These are phyloP conservation scores for Allolobophora icterica DNA, from an alignment of 2,888 invertebrate genomes.

Conservation along the genomic window DNA sequence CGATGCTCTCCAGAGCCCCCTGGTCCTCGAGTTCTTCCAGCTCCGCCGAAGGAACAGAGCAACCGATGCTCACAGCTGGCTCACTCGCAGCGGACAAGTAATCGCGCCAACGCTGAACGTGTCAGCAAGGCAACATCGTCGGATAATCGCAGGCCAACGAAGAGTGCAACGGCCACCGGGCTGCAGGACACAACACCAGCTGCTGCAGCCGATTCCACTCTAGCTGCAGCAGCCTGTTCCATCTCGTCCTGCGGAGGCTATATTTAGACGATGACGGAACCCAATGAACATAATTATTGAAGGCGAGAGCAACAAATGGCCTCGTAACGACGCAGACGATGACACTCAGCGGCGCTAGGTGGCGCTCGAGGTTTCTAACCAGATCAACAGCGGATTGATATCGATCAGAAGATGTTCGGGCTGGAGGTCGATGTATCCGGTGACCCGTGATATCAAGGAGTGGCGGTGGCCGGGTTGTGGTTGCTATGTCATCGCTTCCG, in stretches of 20 bases:
- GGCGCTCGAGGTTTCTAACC: background rate
- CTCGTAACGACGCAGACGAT: background rate
- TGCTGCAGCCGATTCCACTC: background rate
- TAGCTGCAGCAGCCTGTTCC: background rate
- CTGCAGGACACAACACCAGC: background rate
- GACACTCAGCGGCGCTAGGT: background rate
- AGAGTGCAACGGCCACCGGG: background rate
- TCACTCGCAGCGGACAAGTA: background rate
- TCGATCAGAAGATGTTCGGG: background rate
- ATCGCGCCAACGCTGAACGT: background rate
- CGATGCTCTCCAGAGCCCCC: background rate
- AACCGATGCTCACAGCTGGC: background rate
- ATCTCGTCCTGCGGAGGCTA: background rate
- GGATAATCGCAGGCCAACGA: background rate
- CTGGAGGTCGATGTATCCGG: background rate
- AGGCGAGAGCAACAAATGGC: background rate
- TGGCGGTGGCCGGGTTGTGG: background rate
- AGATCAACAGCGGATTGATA: background rate
- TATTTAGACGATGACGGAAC: conserved; percentile 12
- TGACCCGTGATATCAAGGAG: background rate
- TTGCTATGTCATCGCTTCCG: background rate
- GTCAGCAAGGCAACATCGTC: background rate
- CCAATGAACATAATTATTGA: conserved; percentile 13
- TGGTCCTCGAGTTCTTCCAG: background rate
- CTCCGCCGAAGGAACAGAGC: background rate